Conservation (phyloP, 2,797 vertebrate species). For the Threskiornis aethiopicus region DNA sequence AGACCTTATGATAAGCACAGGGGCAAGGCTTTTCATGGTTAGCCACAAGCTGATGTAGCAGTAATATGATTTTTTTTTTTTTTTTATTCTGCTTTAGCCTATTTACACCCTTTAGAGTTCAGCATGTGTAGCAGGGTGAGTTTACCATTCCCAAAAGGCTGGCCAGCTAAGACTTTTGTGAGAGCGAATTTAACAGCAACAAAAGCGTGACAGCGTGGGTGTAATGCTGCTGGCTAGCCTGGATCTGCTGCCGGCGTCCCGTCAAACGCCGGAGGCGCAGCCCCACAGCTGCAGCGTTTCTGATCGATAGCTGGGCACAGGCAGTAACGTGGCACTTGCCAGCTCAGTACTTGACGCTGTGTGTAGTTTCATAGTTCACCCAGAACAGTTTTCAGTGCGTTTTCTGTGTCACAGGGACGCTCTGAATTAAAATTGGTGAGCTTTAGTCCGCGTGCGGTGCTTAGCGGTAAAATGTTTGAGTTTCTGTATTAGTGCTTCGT, state of each 20-base stretch:
- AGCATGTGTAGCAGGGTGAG: not conserved
- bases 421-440: not conserved
- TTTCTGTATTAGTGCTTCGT: not conserved
- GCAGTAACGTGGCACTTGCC: accelerated
- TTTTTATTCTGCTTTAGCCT: not conserved
- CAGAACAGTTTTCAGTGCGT: not conserved
- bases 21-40: not conserved
- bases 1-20: not conserved
- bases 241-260: accelerated
- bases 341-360: not conserved
- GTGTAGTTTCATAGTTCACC: not conserved
- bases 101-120: not conserved
- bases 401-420: not conserved
- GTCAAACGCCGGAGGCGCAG: not conserved
- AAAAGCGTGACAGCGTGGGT: accelerated
- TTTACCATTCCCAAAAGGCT: not conserved
- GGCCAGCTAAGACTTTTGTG: not conserved
- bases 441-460: accelerated
- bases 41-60: not conserved
- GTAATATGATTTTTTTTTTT: not conserved
- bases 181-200: not conserved
- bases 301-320: not conserved
- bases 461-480: not conserved
- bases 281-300: not conserved
- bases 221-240: not conserved